Conservation (phyloP, 2,797 vertebrate genomes). For the Myotis planiceps region DNA sequence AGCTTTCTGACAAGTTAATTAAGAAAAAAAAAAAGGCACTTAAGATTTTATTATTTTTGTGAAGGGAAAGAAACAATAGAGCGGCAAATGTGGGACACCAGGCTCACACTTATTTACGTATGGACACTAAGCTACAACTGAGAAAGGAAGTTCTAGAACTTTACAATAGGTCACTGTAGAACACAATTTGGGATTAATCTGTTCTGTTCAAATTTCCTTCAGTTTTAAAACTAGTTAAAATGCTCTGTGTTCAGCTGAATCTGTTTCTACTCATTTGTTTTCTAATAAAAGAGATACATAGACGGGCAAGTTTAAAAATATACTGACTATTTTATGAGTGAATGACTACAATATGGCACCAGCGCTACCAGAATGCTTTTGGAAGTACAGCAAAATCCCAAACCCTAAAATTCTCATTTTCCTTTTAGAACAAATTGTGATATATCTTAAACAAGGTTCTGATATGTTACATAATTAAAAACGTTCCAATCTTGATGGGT, state of each 20-base stretch:
- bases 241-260: not conserved
- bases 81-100: not conserved
- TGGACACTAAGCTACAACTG: not conserved
- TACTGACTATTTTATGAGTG: not conserved
- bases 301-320: not conserved
- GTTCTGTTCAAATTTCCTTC: not conserved
- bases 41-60: not conserved
- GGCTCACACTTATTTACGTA: not conserved
- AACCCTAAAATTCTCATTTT: slow-evolving; percentile 13
- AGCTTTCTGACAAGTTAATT: not conserved
- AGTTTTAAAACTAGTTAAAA: slow-evolving; percentile 20
- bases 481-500: slow-evolving; percentile 56
- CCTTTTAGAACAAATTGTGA: slow-evolving; percentile 21
- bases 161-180: not conserved
- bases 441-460: not conserved
- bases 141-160: slow-evolving; percentile 20
- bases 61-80: not conserved
- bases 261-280: slow-evolving; percentile 18
- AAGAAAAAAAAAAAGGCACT: slow-evolving; percentile 5
- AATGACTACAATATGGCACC: not conserved
- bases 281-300: slow-evolving; percentile 5
- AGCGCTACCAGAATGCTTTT: not conserved
- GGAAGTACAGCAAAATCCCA: not conserved
- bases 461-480: slow-evolving; percentile 5
- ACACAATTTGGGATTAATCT: not conserved